Base-by-base conservation (phyloP, 2,797 vertebrate species). In the Chaenodraco wilsoni region DNA sequence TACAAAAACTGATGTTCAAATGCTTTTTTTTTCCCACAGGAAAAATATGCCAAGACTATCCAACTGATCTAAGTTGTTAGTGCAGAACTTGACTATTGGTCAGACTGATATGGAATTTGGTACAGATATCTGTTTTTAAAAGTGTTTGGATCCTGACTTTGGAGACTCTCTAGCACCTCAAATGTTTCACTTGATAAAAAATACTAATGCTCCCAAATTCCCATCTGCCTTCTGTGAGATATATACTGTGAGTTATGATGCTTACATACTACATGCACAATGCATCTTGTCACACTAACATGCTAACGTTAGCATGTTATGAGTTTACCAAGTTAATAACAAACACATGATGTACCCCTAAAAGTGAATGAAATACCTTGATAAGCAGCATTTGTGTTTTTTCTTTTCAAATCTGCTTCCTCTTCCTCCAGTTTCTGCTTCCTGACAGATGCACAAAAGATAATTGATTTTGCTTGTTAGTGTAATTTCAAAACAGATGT, bases 351-450 rank as follows among this genome's bases (percentile, higher is more conserved):
- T 16, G 8, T 37, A 37, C 45, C 17, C 1, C 55, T n/a, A 44
- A 74, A 81, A 48, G 31, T 57, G 41, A 74, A 73, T 27, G 15
- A 77, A 60, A 89, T 95, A 98, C 98, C 97, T 87, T 97, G 96
- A 93, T 96, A 98, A 70, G 97, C 96, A 88, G 96, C 94, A 87
- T 97, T 96, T 68, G 96, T 97, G 86, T 94, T 95, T 88, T 96
- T 98, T 88, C 96, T 96, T 87, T 96, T 98, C 83, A 95, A 85
- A 81, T 98, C 96, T 56, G 96, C 96, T 69, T 97, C 97, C 61
- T 98, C 96, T 59, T 98, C 96, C 55, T 98, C 96, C 85, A 94
- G 86, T 90, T 96, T 98, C 92, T 96, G 97, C 92, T 96, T 97
- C 93, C 98, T 99, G 82, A 11, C 74, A 66, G 78, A 91, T 52